Evolutionary conservation across 1,140 invertebrate species (phyloP).

Genomic region (Palaemon carinicauda): DNA sequence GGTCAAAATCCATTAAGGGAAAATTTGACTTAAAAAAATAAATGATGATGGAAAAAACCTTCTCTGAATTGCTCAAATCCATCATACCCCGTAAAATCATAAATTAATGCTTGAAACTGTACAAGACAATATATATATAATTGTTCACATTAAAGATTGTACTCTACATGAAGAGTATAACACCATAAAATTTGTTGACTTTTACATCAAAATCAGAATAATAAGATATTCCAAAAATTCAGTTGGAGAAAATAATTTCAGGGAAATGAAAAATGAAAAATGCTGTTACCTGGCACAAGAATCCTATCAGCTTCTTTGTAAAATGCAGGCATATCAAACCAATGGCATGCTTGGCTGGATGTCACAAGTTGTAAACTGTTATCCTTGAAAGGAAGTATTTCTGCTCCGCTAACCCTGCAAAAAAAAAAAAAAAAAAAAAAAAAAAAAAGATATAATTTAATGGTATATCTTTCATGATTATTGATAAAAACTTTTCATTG

Average conservation of each 20-base stretch:
- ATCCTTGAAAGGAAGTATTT: conserved; percentile 62
- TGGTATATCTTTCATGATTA: neutral
- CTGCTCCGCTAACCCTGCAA: conserved; percentile 63
- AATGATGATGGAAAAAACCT: no score
- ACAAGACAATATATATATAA: no score
- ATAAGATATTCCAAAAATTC: neutral
- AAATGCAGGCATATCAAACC: conserved; percentile 67
- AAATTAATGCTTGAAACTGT: no score
- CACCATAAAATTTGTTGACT: neutral
- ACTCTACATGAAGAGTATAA: no score
- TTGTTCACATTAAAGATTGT: no score
- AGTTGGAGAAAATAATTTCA: neutral
- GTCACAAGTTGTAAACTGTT: conserved; percentile 65
- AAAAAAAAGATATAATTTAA: neutral
- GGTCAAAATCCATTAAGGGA: no score
- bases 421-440: neutral
- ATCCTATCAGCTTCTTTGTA: conserved; percentile 66
- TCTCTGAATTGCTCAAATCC: no score
- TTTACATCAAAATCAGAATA: neutral
- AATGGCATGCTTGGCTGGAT: conserved; percentile 66
- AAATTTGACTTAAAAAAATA: no score
- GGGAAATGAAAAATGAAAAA: neutral
- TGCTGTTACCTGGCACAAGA: conserved; percentile 61
- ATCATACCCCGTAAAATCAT: no score
- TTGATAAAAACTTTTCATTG: no score